Base-by-base conservation (phyloP, 2,113 vertebrate species). In the Leucopsar rothschildi region DNA sequence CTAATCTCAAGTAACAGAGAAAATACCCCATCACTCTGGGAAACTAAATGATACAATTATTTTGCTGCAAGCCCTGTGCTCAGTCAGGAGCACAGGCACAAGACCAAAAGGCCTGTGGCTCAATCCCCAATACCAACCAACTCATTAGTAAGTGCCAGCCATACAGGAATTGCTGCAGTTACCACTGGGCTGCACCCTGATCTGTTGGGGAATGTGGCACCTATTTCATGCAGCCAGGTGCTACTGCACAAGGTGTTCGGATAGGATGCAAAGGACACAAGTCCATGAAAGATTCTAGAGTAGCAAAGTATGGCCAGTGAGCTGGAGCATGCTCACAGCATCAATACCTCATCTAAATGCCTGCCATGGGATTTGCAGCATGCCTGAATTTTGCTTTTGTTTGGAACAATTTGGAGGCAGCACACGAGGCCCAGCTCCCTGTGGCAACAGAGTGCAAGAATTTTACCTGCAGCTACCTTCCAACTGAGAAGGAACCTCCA, bases 391-490 rank as follows among this genome's bases (percentile, higher is more conserved):
- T 40, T 2, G 16, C 20, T 88, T 84, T 89, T 11, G 3, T 47
- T 57, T 35, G 47, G 64, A 88, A 40, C 2, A 13, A 15, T 15
- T 28, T 5, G 19, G 10, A 56, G n/a, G 31, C 50, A 87, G 69
- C 52, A 47, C 39, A 27, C 2, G 27, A 76, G 39, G 20, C 39
- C 47, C 65, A 81, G 27, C 8, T 24, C 11, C 61, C 37, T 0
- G 0, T 6, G 3, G 25, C 16, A 25, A 42, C 33, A 69, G 33
- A 23, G n/a, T 29, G 44, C 60, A 44, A 66, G 6, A 0, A 1
- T 10, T 42, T 13, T n/a, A 66, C n/a, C 18, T 44, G 27, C 39
- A 39, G n/a, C 17, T 50, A 31, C 42, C 71, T 76, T 59, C 50
- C 83, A 71, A 14, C 8, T 6, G 3, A 42, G 31, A 69, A 66